Evolutionary conservation across 2,888 invertebrate genomes (phyloP).

Genomic region (Callyntrura sp.): DNA sequence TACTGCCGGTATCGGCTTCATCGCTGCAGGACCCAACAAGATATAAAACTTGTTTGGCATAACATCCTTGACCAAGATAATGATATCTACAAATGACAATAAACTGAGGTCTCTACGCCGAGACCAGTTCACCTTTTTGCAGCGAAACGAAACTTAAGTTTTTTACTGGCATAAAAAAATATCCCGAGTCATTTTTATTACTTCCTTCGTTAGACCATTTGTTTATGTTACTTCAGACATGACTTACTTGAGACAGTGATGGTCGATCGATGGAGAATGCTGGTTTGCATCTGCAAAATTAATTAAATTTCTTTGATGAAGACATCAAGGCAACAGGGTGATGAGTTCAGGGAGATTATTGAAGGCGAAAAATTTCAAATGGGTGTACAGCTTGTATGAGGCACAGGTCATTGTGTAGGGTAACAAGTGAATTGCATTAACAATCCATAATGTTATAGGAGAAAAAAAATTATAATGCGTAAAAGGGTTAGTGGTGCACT

Average conservation of each 20-base stretch:
- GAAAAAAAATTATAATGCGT: too few species aligned
- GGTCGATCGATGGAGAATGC: too few species aligned
- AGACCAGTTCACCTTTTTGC: background rate
- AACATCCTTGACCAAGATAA: slow-evolving; percentile 28
- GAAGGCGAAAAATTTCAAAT: too few species aligned
- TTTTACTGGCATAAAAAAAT: background rate
- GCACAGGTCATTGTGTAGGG: too few species aligned
- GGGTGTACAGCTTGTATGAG: too few species aligned
- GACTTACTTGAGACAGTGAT: background rate
- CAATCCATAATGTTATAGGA: too few species aligned
- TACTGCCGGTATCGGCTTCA: background rate
- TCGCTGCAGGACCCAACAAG: background rate
- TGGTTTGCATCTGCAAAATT: background rate
- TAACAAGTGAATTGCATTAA: too few species aligned
- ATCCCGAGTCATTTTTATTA: slow-evolving; percentile 9
- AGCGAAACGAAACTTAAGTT: background rate
- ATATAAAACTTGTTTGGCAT: slow-evolving; percentile 31
- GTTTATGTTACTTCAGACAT: background rate
- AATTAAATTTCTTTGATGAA: too few species aligned
- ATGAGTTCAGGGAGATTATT: too few species aligned
- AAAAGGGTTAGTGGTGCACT: too few species aligned
- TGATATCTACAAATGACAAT: background rate
- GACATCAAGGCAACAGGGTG: too few species aligned
- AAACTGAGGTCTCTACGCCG: slow-evolving; percentile 5
- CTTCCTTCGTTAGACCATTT: background rate